A percentile compares a stretch with the other conserved stretches of the same genome.
phyloP scores from a whole-genome alignment of 1,140 invertebrate species.

The Hirudo medicinalis region DNA sequence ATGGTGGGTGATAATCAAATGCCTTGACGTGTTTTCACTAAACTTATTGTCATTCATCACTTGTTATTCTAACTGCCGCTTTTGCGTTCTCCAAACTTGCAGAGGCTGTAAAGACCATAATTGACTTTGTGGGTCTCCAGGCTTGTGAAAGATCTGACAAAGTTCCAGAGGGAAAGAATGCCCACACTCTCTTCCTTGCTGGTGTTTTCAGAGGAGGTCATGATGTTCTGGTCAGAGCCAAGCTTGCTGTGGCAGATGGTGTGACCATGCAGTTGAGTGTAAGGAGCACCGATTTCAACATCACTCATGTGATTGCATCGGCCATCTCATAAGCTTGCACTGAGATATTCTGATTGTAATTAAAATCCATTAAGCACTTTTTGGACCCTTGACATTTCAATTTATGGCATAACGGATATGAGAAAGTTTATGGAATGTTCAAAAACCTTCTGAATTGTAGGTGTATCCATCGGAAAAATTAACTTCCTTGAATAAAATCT shows the following conservation, averaged over 20 bases:
- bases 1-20: constrained; percentile 40
- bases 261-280: constrained; percentile 60
- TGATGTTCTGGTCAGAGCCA: constrained; percentile 61
- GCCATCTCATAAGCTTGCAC: constrained; percentile 32
- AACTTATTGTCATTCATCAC: neutral
- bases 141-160: constrained; percentile 71
- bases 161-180: constrained; percentile 64
- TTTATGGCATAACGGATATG: no score
- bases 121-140: constrained; percentile 73
- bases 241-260: constrained; percentile 46
- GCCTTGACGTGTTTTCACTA: neutral
- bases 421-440: no score
- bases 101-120: constrained; percentile 74
- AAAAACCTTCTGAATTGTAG: no score
- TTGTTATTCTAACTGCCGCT: neutral
- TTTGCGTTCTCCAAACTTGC: constrained; percentile 25
- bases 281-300: constrained; percentile 46
- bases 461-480: no score
- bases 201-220: constrained; percentile 75
- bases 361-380: no score
- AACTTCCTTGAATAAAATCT: no score
- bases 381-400: no score
- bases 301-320: constrained; percentile 62
- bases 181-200: constrained; percentile 64
- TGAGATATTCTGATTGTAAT: no score